Evolutionary conservation across 2,888 invertebrate genomes (phyloP).

Genomic region (Drosophila sordidapex): DNA sequence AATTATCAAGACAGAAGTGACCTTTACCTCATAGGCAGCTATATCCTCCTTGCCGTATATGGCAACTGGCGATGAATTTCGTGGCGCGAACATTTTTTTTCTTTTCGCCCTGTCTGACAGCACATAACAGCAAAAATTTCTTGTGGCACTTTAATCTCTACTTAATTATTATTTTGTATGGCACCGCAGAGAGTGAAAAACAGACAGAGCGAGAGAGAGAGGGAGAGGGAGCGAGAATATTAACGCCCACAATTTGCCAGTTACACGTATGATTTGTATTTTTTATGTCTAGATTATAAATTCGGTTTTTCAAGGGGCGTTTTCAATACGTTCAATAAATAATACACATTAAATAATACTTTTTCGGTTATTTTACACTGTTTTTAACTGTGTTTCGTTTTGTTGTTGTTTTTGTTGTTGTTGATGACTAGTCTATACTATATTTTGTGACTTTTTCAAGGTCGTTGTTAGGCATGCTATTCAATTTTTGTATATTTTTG

Average conservation of each 20-base stretch:
- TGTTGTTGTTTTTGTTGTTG: slow-evolving; percentile 21
- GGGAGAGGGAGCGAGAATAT: slow-evolving; percentile 4
- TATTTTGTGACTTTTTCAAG: slow-evolving; percentile 50
- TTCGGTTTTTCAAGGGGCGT: slow-evolving; percentile 59
- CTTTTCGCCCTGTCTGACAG: slow-evolving; percentile 30
- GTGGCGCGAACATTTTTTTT: slow-evolving; percentile 84
- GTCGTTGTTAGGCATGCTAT: slow-evolving; percentile 36
- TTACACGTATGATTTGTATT: slow-evolving; percentile 1
- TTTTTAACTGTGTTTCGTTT: slow-evolving; percentile 36
- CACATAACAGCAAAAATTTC: slow-evolving; percentile 36
- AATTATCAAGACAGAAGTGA: slow-evolving; percentile 1
- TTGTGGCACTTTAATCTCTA: slow-evolving; percentile 21
- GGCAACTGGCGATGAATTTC: slow-evolving; percentile 85
- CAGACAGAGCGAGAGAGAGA: slow-evolving; percentile 1
- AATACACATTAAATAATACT: slow-evolving; percentile 70
- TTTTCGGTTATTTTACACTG: slow-evolving; percentile 52
- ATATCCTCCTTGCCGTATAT: slow-evolving; percentile 84
- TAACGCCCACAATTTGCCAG: slow-evolving; percentile 58
- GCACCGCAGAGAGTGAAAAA: slow-evolving; percentile 20
- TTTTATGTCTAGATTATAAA: slow-evolving; percentile 50
- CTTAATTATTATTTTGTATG: slow-evolving; percentile 37
- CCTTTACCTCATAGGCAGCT: slow-evolving; percentile 85
- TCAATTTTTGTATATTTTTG: neutral
- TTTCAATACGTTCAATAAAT: slow-evolving; percentile 52
- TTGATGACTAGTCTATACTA: slow-evolving; percentile 63